Evolutionary conservation across 1,140 invertebrate species (phyloP).

Genomic region (Choristoneura fumiferana): DNA sequence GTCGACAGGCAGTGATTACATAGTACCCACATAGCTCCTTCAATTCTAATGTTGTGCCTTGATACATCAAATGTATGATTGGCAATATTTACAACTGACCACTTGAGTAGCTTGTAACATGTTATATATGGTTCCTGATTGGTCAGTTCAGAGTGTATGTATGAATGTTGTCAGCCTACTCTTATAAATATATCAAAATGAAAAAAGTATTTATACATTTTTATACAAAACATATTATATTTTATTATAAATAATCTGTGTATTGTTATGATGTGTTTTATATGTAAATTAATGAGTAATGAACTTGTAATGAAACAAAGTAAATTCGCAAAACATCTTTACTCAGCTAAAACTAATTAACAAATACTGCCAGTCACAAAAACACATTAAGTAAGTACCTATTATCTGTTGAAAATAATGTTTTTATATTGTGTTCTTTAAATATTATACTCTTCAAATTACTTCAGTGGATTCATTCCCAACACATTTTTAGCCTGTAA

Average conservation of each 20-base stretch:
- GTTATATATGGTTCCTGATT: too few species aligned
- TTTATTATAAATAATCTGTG: slow-evolving; percentile 38
- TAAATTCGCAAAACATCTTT: background rate
- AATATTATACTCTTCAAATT: slow-evolving; percentile 23
- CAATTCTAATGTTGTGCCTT: slow-evolving; percentile 34
- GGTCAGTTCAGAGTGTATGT: too few species aligned
- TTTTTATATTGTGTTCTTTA: background rate
- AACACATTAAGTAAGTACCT: slow-evolving; percentile 15
- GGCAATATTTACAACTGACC: too few species aligned
- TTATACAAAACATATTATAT: slow-evolving; percentile 47
- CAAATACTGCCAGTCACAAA: slow-evolving; percentile 19
- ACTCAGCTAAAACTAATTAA: slow-evolving; percentile 4
- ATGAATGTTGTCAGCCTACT: slow-evolving; percentile 33
- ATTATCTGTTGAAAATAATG: slow-evolving; percentile 20
- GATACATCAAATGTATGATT: slow-evolving; percentile 26
- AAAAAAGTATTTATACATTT: slow-evolving; percentile 49
- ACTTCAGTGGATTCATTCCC: slow-evolving; percentile 66
- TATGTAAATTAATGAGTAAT: slow-evolving; percentile 2
- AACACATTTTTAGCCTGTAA: slow-evolving; percentile 73
- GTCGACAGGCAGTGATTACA: slow-evolving; percentile 67
- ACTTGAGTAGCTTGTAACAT: too few species aligned
- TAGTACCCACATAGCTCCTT: slow-evolving; percentile 51
- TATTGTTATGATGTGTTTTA: slow-evolving; percentile 28
- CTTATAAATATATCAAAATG: slow-evolving; percentile 37
- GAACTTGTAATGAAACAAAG: background rate